These are phyloP conservation scores for Leptinotarsa juncta DNA, from an alignment of 2,888 invertebrate species.

Conservation along the genomic window DNA sequence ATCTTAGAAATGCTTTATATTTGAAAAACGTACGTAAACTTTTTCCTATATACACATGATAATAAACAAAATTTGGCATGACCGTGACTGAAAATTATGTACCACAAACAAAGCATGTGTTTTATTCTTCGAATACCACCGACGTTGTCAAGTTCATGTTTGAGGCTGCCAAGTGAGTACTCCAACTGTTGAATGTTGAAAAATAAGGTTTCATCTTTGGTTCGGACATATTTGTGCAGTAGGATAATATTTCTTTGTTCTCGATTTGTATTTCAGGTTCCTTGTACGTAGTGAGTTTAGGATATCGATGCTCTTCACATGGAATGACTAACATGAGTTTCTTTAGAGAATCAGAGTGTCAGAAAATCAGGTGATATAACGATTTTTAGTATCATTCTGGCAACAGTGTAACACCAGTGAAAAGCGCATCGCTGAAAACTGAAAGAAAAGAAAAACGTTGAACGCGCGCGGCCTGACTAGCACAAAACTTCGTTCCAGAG, in stretches of 20 bases:
- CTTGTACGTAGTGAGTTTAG: no score
- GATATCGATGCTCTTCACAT: no score
- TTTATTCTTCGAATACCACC: slow-evolving; percentile 3
- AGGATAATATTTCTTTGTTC: no score
- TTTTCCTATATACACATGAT: background rate
- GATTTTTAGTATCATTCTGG: slow-evolving; percentile 19
- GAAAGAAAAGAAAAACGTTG: slow-evolving; percentile 43
- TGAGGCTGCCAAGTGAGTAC: background rate
- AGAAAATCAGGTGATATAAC: background rate
- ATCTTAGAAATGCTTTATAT: no score
- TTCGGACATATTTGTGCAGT: no score
- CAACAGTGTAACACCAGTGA: slow-evolving; percentile 31
- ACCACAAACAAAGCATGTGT: slow-evolving; percentile 10
- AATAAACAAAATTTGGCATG: slow-evolving; percentile 17
- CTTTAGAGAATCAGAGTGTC: background rate
- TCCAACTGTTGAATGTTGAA: background rate
- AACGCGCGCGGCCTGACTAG: slow-evolving; percentile 42
- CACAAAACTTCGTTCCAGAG: slow-evolving; percentile 46
- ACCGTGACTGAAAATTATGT: background rate
- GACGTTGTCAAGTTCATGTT: slow-evolving; percentile 4
- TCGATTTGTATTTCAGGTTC: no score
- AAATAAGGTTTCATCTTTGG: no score
- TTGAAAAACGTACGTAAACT: background rate
- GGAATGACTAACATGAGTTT: no score
- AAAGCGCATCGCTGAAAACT: slow-evolving; percentile 44